Base-by-base conservation (phyloP, 2,888 invertebrate species). In the Eumerus sabulonum region DNA sequence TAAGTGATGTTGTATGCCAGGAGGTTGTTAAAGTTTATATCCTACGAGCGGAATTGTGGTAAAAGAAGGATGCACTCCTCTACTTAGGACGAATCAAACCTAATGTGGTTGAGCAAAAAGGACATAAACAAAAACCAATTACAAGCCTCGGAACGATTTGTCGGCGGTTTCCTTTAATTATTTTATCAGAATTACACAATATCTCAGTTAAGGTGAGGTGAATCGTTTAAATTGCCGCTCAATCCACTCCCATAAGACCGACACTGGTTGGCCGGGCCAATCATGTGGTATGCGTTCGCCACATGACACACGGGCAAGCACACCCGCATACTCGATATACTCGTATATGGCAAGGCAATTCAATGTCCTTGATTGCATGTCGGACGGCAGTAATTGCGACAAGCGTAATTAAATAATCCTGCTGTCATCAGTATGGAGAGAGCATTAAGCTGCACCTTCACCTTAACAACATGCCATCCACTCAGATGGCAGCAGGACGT, bases 341-440 rank as follows among this genome's bases (percentile, higher is more conserved):
- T 4, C 2, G 2, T 27, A 7, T 27, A 27, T 27, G 27, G 44
- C 50, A 51, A 47, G 18, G 19, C 59, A 68, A 64, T 73, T 79
- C 68, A 68, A 79, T 79, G 77, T 54, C 62, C 77, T 73, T 73
- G 77, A 79, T 79, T 79, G 68, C 77, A 54, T 59, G 27, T 27
- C 7, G 27, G 27, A 7, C 27, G 27, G 27, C 50, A 62, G 63
- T 73, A 59, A 79, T 68, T 79, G 77, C 68, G 73, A 79, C 68
- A 73, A 79, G 73, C 63, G 73, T 79, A 79, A 79, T 79, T 79
- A 79, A 79, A 79, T 79, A 79, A 79, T 79, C 59, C 67, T 44
- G 63, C 59, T 79, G 77, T 73, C 73, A 68, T 79, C 72, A 73
- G 68, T n/a, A 51, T 59, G 48, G 77, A 27, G 77, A 27, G 63